Evolutionary conservation across 2,797 vertebrate species (phyloP).

Genomic region (Champsocephalus esox): DNA sequence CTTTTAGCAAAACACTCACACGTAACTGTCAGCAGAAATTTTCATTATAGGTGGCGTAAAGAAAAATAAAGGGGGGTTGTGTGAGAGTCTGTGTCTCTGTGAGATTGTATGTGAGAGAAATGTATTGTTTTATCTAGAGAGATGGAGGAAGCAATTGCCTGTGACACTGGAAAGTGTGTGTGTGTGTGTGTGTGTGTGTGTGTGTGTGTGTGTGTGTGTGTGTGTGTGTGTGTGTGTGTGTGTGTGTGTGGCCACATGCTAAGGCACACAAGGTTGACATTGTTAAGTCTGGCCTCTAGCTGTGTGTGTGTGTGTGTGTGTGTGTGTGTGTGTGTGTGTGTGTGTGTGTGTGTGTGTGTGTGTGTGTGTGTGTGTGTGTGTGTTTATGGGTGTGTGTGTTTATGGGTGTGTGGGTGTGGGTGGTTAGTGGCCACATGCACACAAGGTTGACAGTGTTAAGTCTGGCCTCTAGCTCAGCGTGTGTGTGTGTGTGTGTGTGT

Average conservation of each 20-base stretch:
- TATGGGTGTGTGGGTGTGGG: conserved; percentile 7
- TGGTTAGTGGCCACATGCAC: conserved; percentile 51
- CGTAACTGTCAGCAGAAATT: conserved; percentile 27
- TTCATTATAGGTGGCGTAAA: conserved; percentile 33
- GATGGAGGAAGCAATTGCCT: conserved; percentile 26
- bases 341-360: conserved; percentile 13
- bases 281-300: too few relatives aligned
- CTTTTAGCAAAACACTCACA: conserved; percentile 31
- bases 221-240: too few relatives aligned
- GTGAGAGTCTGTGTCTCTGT: conserved; percentile 18
- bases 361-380: conserved; percentile 12
- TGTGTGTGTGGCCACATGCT: too few relatives aligned
- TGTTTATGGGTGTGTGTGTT: conserved; percentile 5
- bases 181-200: conserved; percentile 23
- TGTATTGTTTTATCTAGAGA: conserved; percentile 29
- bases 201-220: conserved; percentile 1
- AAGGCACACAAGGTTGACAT: too few relatives aligned
- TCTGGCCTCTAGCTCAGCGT: conserved; percentile 62
- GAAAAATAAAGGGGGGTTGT: neutral
- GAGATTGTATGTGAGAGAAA: conserved; percentile 15
- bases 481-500: conserved; percentile 6
- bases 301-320: conserved; percentile 11
- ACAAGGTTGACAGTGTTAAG: conserved; percentile 73
- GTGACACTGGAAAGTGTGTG: conserved; percentile 17
- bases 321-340: conserved; percentile 14